Evolutionary conservation across 2,113 vertebrate genomes (phyloP), one percentile per base, ranked within the genome.

Genomic region (Desmodus rotundus): DNA sequence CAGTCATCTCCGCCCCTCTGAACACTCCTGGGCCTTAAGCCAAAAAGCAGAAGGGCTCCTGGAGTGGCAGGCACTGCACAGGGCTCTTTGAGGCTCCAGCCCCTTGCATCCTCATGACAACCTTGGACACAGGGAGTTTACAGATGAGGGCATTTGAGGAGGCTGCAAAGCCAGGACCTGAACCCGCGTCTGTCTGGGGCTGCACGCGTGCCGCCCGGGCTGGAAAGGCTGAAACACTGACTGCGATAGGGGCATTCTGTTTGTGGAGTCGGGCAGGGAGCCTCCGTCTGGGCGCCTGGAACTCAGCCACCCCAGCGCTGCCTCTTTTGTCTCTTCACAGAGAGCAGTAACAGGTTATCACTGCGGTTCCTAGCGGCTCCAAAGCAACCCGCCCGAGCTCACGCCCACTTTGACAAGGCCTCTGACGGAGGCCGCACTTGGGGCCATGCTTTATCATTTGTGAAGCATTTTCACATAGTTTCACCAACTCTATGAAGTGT

Each of bases 181-280:
- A 83, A 70, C 36, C 73, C n/a, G 4, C 28, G 28, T 58, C 56
- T n/a, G 20, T 16, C 52, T 5, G 38, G n/a, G 0, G 8, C 41
- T 47, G 47, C 47, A 47, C 11, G 47, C 47, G 10, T 47, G 47
- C 47, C 11, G 47, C 47, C 47, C 47, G 47, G 22, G 1, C 1
- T 20, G 47, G 4, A 13, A 38, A 47, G 17, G 38, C 31, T 3
- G 31, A 81, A 52, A 65, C 3, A 72, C 52, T 41, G 56, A 81
- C 33, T 0, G n/a, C 6, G 65, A 52, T 17, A 7, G 0, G 4
- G 5, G 13, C 19, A 2, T 38, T 17, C n/a, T 1, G 5, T 36
- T 58, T 36, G 85, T 26, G 2, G 19, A 28, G 54, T 26, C 12
- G 6, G 45, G 76, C 38, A 65, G 73, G 73, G 47, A 36, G 16